Percentiles rank a stretch among this genome's conserved stretches.
phyloP scores from a whole-genome alignment of 2,797 vertebrate genomes.

The Myiotriccus ornatus region DNA sequence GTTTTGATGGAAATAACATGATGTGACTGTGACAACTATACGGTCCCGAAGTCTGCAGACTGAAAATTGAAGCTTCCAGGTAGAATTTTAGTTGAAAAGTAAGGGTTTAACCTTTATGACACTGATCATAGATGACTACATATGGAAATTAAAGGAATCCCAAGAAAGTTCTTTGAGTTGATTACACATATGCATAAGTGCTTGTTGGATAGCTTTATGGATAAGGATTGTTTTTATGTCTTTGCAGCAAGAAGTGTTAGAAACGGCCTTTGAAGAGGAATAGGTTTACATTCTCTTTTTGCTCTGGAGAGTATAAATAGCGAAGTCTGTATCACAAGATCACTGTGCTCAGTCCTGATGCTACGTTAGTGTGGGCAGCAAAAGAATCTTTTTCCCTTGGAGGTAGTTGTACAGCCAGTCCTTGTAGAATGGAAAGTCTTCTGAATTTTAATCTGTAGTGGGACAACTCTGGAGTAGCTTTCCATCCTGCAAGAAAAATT shows the following conservation, averaged over 20 bases:
- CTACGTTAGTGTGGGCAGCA: background rate
- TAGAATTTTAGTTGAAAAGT: background rate
- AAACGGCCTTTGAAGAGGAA: background rate
- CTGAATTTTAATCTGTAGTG: background rate
- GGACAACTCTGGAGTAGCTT: background rate
- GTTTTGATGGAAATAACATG: conserved; percentile 34
- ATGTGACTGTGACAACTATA: conserved; percentile 27
- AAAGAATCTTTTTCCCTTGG: background rate
- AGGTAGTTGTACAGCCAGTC: background rate
- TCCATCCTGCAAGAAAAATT: background rate
- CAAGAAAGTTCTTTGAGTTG: background rate
- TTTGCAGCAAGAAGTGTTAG: background rate
- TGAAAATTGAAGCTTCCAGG: conserved; percentile 5
- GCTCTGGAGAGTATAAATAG: background rate
- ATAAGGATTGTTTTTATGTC: background rate
- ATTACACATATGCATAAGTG: background rate
- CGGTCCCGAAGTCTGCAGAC: background rate
- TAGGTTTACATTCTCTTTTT: background rate
- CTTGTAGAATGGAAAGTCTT: background rate
- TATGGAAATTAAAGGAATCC: background rate
- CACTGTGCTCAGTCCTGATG: background rate
- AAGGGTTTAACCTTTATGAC: background rate
- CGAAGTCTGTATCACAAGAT: background rate
- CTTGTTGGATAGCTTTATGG: background rate
- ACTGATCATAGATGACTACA: background rate